These are phyloP conservation scores for Odontomyia ornata DNA, from an alignment of 2,888 invertebrate species.

Conservation along the genomic window DNA sequence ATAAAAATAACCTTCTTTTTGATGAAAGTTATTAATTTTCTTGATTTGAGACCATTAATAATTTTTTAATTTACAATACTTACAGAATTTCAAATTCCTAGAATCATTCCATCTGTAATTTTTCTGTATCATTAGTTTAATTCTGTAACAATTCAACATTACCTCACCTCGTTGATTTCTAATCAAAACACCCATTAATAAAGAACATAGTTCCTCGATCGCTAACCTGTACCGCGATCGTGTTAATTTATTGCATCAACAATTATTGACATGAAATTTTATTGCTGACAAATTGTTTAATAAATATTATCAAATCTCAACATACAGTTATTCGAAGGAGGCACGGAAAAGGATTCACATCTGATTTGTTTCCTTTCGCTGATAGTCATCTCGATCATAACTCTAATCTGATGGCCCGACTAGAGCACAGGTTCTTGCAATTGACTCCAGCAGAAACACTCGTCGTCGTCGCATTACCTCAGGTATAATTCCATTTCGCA, in stretches of 20 bases:
- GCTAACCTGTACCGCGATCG: background rate
- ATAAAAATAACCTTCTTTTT: no score
- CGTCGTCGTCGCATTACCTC: no score
- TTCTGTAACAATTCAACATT: no score
- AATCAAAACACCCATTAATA: background rate
- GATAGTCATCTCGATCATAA: conserved; percentile 21
- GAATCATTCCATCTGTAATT: no score
- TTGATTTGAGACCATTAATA: no score
- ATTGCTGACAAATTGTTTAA: conserved; percentile 25
- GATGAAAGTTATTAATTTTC: no score
- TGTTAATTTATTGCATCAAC: conserved; percentile 14
- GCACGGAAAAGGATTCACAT: background rate
- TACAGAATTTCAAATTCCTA: no score
- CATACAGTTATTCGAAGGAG: conserved; percentile 2
- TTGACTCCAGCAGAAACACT: no score
- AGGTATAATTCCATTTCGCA: no score
- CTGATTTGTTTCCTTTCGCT: background rate
- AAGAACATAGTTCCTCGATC: background rate
- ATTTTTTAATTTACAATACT: no score
- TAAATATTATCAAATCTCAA: background rate
- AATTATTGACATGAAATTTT: conserved; percentile 33
- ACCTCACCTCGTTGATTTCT: no score
- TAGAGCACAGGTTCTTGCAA: background rate
- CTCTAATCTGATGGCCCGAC: background rate
- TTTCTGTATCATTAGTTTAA: no score